Conservation (phyloP, 2,888 invertebrate genomes). For the Sinopyrophorus schimmeli region DNA sequence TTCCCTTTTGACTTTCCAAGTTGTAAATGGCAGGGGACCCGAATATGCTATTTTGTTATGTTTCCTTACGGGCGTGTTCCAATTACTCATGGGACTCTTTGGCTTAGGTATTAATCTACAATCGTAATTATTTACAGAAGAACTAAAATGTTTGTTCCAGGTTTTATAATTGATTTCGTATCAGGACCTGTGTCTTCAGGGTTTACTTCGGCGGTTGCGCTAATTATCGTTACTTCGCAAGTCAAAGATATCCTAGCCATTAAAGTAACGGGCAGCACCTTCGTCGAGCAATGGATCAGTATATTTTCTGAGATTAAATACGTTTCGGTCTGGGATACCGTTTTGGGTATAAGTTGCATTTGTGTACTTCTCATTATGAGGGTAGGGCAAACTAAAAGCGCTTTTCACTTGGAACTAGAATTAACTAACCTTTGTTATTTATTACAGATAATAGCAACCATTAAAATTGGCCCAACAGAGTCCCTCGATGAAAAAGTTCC, state of each 20-base stretch:
- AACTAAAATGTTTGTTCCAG: conserved; percentile 57
- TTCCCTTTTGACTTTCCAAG: conserved; percentile 81
- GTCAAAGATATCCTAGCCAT: conserved; percentile 82
- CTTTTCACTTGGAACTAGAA: too few relatives aligned
- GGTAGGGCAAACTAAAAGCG: conserved; percentile 59
- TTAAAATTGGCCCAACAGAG: conserved; percentile 63
- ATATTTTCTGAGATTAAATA: conserved; percentile 68
- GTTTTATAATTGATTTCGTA: conserved; percentile 84
- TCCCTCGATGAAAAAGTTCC: conserved; percentile 39
- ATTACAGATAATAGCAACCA: conserved; percentile 66
- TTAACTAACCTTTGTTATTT: too few relatives aligned
- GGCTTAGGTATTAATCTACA: conserved; percentile 81
- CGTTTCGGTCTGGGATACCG: conserved; percentile 72
- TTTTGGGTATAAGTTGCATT: conserved; percentile 76
- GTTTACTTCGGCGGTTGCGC: conserved; percentile 87
- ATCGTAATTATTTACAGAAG: conserved; percentile 6
- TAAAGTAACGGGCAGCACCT: conserved; percentile 71
- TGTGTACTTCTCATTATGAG: conserved; percentile 74
- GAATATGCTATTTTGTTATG: conserved; percentile 76
- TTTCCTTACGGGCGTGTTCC: conserved; percentile 73
- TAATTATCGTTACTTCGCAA: conserved; percentile 89
- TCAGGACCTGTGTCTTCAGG: conserved; percentile 88
- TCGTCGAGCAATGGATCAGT: conserved; percentile 76
- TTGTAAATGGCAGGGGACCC: conserved; percentile 66
- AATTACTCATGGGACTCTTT: conserved; percentile 79